Base-by-base conservation (phyloP, 2,888 invertebrate species). In the Netelia melanura region DNA sequence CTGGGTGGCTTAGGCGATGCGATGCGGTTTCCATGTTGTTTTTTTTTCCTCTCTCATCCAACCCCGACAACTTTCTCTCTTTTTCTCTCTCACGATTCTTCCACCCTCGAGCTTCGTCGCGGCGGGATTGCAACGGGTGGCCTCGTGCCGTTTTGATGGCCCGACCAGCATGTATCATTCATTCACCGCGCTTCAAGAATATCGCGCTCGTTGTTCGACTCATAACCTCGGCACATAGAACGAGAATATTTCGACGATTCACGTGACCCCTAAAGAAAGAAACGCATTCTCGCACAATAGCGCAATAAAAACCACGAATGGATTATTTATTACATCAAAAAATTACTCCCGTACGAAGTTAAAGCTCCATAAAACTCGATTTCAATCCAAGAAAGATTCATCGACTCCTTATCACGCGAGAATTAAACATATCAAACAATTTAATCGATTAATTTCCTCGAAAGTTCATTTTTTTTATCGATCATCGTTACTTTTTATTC, bases 11-110 rank as follows among this genome's bases (percentile, higher is more conserved):
- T 87, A 89, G 90, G 88, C 92, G 90, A 91, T 92, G 92, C 93
- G 93, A 94, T 94, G 94, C 93, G 94, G 92, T 94, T 94, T 94
- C 91, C 94, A 92, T 94, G 94, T 94, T 93, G 91, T 94, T 94
- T 94, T 90, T 17, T 17, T 17, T n/a, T n/a, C n/a, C 17, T 17
- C 17, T 89, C 88, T 62, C 88, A 87, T 86, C 90, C 90, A 92
- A 91, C 92, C 91, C 89, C 58, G 21, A 2, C 21, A 21, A 54
- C 14, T 54, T 11, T 54, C 58, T 58, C 21, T 58, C 58, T 58
- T 71, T 64, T 62, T 38, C 77, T 65, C 77, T 87, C 81, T 61
- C 81, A 87, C 52, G 62, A 54, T 68, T 86, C 88, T 84, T 81
- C 75, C 83, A 79, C 84, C 85, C 85, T 80, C 80, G 72, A 65